phyloP scores from a whole-genome alignment of 2,797 vertebrate genomes.

The Cryptoprocta ferox region DNA sequence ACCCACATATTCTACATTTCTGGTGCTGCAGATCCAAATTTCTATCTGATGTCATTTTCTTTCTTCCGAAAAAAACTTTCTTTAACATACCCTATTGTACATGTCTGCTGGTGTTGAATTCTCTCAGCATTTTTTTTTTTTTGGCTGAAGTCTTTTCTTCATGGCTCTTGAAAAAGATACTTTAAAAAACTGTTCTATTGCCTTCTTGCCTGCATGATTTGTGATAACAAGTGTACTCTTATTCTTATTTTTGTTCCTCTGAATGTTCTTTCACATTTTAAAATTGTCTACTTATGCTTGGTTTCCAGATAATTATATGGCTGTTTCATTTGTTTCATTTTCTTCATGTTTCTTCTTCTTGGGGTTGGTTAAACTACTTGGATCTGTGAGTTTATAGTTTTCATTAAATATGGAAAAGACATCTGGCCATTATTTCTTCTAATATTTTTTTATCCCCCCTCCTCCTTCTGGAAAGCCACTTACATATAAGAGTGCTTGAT shows the following conservation, averaged over 20 bases:
- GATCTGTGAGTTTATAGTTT: background rate
- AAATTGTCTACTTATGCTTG: background rate
- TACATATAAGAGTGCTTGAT: background rate
- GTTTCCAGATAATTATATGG: background rate
- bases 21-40: background rate
- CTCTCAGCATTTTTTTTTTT: background rate
- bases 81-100: background rate
- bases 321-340: background rate
- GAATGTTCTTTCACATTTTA: background rate
- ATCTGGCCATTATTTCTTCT: background rate
- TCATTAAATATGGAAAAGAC: background rate
- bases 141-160: background rate
- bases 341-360: background rate
- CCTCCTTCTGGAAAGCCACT: background rate
- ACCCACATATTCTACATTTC: background rate
- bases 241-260: background rate
- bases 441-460: background rate
- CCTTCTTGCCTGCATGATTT: background rate
- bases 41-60: background rate
- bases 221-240: background rate
- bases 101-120: background rate
- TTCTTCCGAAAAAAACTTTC: background rate
- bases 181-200: background rate
- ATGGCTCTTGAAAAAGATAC: background rate
- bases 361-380: background rate